phyloP scores from a whole-genome alignment of 1,140 invertebrate genomes.

The Diorhabda carinulata region DNA sequence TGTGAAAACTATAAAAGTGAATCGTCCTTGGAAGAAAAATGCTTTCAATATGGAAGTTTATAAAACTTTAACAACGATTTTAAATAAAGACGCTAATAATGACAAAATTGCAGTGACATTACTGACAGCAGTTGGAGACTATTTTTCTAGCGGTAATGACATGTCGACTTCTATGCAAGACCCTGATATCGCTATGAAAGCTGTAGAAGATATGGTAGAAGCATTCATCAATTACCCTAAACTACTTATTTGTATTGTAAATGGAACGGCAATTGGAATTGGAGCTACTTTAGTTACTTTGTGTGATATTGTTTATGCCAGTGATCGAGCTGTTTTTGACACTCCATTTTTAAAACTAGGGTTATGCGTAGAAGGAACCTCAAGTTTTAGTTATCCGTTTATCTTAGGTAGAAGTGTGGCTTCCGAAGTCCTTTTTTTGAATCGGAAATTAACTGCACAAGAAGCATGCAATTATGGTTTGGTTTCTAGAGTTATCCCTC shows the following conservation, averaged over 20 bases:
- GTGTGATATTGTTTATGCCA: constrained; percentile 86
- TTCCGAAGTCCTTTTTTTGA: constrained; percentile 75
- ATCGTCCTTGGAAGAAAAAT: constrained; percentile 74
- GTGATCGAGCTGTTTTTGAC: constrained; percentile 76
- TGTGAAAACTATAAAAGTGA: constrained; percentile 64
- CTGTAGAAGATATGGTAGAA: constrained; percentile 60
- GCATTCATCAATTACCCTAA: constrained; percentile 86
- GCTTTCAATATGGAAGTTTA: constrained; percentile 73
- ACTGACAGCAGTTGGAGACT: constrained; percentile 74
- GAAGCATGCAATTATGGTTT: constrained; percentile 40
- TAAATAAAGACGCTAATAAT: constrained; percentile 66
- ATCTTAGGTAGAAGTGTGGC: constrained; percentile 78
- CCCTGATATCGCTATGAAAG: constrained; percentile 5
- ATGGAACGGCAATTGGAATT: constrained; percentile 93
- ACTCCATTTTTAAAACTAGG: constrained; percentile 82
- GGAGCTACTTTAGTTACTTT: constrained; percentile 76
- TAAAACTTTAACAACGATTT: constrained; percentile 55
- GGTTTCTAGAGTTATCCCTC: constrained; percentile 38
- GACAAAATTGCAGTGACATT: constrained; percentile 60
- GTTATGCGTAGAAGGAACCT: constrained; percentile 79
- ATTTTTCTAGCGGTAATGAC: constrained; percentile 87
- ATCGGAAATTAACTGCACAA: constrained; percentile 70
- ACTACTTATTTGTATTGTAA: constrained; percentile 80
- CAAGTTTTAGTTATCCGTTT: constrained; percentile 76
- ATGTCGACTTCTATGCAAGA: constrained; percentile 48